Evolutionary conservation across 2,888 invertebrate species (phyloP).

Genomic region (Conchocele bisecta): DNA sequence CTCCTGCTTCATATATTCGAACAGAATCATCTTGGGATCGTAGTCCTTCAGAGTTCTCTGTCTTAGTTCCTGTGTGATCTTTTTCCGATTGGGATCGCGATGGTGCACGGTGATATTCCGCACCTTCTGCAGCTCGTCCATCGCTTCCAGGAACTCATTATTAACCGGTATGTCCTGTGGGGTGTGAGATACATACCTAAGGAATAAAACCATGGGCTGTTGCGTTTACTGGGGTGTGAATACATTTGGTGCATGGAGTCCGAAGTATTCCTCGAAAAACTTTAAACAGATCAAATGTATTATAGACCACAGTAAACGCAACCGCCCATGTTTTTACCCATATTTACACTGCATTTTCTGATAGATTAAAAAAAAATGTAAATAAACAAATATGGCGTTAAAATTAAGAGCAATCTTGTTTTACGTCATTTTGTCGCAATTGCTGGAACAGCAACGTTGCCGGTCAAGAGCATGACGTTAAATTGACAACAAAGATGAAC

Average conservation of each 20-base stretch:
- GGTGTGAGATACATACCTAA: not conserved
- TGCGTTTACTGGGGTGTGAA: not conserved
- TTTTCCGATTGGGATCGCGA: slow-evolving; percentile 53
- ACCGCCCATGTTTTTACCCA: too few species aligned
- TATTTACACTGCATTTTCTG: too few species aligned
- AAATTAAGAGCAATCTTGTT: too few species aligned
- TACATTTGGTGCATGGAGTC: not conserved
- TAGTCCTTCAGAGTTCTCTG: slow-evolving; percentile 47
- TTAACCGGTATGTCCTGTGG: slow-evolving; percentile 62
- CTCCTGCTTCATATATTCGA: slow-evolving; percentile 67
- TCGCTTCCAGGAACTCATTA: slow-evolving; percentile 46
- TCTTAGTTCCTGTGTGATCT: slow-evolving; percentile 42
- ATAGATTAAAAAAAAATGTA: too few species aligned
- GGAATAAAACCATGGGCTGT: not conserved
- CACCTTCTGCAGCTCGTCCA: slow-evolving; percentile 34
- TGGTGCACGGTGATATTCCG: slow-evolving; percentile 47
- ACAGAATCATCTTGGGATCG: slow-evolving; percentile 61
- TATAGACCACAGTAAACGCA: too few species aligned
- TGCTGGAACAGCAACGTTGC: too few species aligned
- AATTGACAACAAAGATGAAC: too few species aligned
- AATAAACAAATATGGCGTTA: too few species aligned
- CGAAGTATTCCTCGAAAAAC: too few species aligned
- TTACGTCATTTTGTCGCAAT: too few species aligned
- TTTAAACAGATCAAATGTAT: too few species aligned
- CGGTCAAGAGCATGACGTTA: too few species aligned